phyloP scores from a whole-genome alignment of 2,888 invertebrate species.

The Ephialtes manifestator region DNA sequence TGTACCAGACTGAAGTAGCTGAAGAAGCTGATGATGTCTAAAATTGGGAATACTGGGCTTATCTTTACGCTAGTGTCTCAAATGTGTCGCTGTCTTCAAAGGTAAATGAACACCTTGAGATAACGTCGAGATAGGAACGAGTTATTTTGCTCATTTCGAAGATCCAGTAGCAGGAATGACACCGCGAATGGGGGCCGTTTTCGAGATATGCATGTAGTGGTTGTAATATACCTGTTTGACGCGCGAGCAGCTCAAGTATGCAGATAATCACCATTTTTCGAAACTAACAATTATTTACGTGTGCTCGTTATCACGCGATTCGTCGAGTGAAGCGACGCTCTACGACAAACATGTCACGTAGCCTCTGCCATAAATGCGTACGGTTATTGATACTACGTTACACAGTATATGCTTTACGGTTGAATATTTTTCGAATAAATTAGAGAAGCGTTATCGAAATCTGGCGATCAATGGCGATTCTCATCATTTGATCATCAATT shows the following conservation, averaged over 20 bases:
- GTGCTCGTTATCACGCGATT: conserved; percentile 16
- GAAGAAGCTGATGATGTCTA: conserved; percentile 30
- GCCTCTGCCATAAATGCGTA: conserved; percentile 4
- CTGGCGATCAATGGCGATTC: conserved; percentile 51
- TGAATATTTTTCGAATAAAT: conserved; percentile 59
- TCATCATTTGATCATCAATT: conserved; percentile 46
- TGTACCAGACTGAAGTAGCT: neutral
- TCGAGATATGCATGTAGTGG: conserved; percentile 18
- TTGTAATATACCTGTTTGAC: neutral
- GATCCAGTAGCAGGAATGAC: conserved; percentile 58
- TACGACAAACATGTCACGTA: conserved; percentile 1
- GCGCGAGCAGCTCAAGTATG: neutral
- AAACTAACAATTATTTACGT: conserved; percentile 38
- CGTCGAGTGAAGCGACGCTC: neutral
- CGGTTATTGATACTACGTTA: conserved; percentile 28
- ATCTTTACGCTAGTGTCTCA: conserved; percentile 11
- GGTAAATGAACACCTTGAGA: conserved; percentile 63
- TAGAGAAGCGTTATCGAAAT: conserved; percentile 51
- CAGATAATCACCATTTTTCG: conserved; percentile 18
- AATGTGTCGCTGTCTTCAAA: conserved; percentile 15
- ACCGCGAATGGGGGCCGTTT: neutral
- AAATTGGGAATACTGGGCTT: conserved; percentile 10
- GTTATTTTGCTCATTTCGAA: conserved; percentile 58
- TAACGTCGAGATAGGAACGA: conserved; percentile 75
- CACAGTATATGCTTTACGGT: conserved; percentile 11